Evolutionary conservation across 2,797 vertebrate species (phyloP).

Genomic region (Hozukius guyotensis): DNA sequence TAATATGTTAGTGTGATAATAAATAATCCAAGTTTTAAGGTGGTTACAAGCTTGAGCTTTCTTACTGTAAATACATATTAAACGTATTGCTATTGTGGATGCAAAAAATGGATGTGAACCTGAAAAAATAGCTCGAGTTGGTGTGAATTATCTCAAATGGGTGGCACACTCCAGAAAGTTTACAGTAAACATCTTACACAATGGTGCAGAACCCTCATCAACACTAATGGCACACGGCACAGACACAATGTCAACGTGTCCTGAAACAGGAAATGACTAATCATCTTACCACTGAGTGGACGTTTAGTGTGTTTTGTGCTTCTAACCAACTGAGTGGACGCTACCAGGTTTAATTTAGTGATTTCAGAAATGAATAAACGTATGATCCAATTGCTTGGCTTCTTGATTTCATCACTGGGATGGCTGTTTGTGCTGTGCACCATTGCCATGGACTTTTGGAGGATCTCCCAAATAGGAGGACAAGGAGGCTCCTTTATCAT

Average conservation of each 20-base stretch:
- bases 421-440: conserved; percentile 83
- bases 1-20: background rate
- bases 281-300: background rate
- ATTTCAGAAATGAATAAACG: conserved; percentile 75
- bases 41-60: background rate
- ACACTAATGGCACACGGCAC: conserved; percentile 37
- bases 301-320: background rate
- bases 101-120: background rate
- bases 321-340: background rate
- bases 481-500: conserved; percentile 83
- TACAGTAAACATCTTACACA: conserved; percentile 77
- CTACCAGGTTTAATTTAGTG: background rate
- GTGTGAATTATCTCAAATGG: background rate
- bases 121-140: background rate
- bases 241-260: conserved; percentile 6
- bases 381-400: conserved; percentile 80
- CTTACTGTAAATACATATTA: background rate
- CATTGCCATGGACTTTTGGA: conserved; percentile 84
- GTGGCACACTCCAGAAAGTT: conserved; percentile 56
- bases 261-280: conserved; percentile 3
- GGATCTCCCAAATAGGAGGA: conserved; percentile 75
- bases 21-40: background rate
- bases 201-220: conserved; percentile 53
- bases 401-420: conserved; percentile 79
- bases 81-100: background rate